Evolutionary conservation across 2,113 vertebrate species (phyloP).

Genomic region (Ciconia stormi): DNA sequence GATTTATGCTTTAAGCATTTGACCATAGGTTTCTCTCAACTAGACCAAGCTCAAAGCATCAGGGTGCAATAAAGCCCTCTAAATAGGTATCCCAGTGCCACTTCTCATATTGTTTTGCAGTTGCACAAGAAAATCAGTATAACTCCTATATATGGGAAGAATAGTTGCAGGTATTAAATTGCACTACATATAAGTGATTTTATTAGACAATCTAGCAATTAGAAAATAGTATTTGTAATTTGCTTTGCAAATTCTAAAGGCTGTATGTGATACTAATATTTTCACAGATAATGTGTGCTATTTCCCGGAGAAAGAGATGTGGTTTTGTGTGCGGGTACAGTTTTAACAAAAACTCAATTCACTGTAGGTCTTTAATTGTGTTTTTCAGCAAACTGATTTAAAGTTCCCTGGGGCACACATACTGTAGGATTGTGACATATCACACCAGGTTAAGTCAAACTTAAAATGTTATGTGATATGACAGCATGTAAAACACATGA

Average conservation of each 20-base stretch:
- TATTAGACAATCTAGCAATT: background rate
- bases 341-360: conserved; percentile 40
- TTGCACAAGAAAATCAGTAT: background rate
- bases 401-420: conserved; percentile 67
- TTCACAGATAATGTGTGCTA: background rate
- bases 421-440: conserved; percentile 69
- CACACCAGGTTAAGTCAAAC: conserved; percentile 74
- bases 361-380: conserved; percentile 63
- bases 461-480: conserved; percentile 72
- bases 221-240: background rate
- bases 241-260: background rate
- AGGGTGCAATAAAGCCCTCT: background rate
- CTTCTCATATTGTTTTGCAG: background rate
- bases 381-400: conserved; percentile 71
- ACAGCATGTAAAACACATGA: conserved; percentile 73
- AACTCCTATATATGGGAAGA: background rate
- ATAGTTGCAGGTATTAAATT: background rate
- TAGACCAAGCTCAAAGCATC: background rate
- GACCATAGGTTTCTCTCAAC: background rate
- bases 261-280: background rate
- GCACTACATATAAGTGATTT: background rate
- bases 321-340: background rate
- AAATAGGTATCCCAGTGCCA: background rate
- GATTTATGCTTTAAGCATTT: background rate
- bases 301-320: conserved; percentile 2